Evolutionary conservation across 1,140 invertebrate genomes (phyloP).

Genomic region (Orchesella cincta): DNA sequence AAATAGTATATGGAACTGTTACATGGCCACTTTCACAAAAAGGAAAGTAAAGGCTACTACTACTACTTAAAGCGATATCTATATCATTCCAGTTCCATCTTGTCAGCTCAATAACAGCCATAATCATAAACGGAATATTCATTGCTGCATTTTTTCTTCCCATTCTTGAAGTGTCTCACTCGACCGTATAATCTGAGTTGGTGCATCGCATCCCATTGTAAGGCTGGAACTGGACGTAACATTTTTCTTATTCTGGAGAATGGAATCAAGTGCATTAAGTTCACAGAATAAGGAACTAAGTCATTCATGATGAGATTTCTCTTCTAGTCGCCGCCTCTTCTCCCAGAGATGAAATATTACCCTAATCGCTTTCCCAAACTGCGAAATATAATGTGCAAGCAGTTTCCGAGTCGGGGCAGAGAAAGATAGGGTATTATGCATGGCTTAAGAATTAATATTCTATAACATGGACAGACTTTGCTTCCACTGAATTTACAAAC

Average conservation of each 20-base stretch:
- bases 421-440: too few relatives aligned
- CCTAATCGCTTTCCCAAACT: background rate
- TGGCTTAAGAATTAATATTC: background rate
- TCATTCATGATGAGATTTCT: background rate
- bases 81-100: background rate
- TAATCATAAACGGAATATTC: conserved; percentile 6
- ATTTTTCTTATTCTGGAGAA: background rate
- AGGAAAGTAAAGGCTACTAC: background rate
- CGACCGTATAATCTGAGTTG: background rate
- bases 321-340: background rate
- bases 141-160: background rate
- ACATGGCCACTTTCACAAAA: background rate
- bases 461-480: background rate
- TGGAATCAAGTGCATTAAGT: background rate
- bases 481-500: background rate
- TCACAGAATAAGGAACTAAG: background rate
- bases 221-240: background rate
- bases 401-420: background rate
- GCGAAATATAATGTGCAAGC: background rate
- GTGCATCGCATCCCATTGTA: background rate
- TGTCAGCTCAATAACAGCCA: background rate
- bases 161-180: background rate
- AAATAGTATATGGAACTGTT: background rate
- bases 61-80: background rate
- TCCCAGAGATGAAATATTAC: background rate